Base-by-base conservation (phyloP, 64 coral and sea anemone species). In the Actinia tenebrosa region DNA sequence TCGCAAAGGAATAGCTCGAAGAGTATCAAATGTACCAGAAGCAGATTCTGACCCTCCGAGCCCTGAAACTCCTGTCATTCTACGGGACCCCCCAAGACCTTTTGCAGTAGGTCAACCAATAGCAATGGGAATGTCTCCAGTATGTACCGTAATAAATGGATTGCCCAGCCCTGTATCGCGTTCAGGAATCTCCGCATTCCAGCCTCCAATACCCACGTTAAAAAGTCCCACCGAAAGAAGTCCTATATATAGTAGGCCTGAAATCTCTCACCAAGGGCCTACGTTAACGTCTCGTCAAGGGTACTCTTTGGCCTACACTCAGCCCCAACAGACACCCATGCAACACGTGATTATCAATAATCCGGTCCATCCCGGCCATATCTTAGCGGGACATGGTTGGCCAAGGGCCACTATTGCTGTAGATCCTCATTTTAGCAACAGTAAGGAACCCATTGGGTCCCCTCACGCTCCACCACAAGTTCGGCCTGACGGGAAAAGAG, bases 1-100 rank as follows among this genome's bases (percentile, higher is more conserved):
- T 60, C 79, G 93, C 15, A 94, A 94, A 61, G 93, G 93, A 55
- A 83, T 94, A 42, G 93, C 93, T 19, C 56, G 93, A 37, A 75
- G 89, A 47, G 86, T 89, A 26, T 90, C 93, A 0, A 87, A 94
- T 45, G 78, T 87, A 56, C 55, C 86, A 10, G 53, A 66, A 2
- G 25, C 79, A 83, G 56, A 82, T 63, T 79, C 72, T 14, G 88
- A 84, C 55, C 84, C 88, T 5, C 82, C 89, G 14, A 94, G 93
- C 77, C 86, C 84, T 25, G 88, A 94, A 15, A 87, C 85, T 20
- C 72, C 88, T 63, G 79, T 90, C 5, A 64, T 90, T 20, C 83
- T 94, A 7, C 83, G 84, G 23, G 88, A 86, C 55, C 92, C 75
- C 37, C 56, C 54, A 9, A 26, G 54, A 27, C 60, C 60, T 44